Base-by-base conservation (phyloP, 2,797 vertebrate species). In the Tarsius wallacei region DNA sequence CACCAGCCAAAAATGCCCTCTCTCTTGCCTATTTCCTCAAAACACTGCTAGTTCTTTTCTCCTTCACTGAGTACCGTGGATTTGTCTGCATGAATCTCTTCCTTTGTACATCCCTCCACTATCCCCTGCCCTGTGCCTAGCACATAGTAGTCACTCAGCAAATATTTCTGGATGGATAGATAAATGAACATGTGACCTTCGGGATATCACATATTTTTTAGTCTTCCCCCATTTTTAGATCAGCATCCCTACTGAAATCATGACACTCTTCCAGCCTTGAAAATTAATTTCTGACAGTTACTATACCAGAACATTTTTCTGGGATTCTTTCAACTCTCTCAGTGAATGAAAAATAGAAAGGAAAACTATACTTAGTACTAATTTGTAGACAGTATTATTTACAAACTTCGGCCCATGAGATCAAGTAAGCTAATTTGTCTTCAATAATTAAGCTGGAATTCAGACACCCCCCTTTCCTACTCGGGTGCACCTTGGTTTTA, bases 311-410 rank as follows among this genome's bases (percentile, higher is more conserved):
- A 24, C 93, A 24, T 57, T 93, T 88, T 91, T 16, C 36, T 71
- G 76, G 24, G 49, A n/a, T 80, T 80, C n/a, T 77, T 86, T 51
- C 33, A 21, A 2, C 9, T 90, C 36, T 94, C 51, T 19, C 51
- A 61, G 1, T 42, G 77, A 78, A 66, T 28, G 89, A 68, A n/a
- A 94, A 51, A 86, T 16, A 10, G 31, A 16, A 83, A 63, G 19
- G 26, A 47, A n/a, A 80, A 55, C 1, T 68, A 21, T 63, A 59
- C 42, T 93, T 61, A 49, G 71, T 78, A 87, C 24, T 61, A 84
- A 88, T 49, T 73, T 87, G 28, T 90, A 47, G n/a, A 49, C 26
- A 36, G 17, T n/a, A 4, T 31, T 94, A 49, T 97, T 71, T 93
- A 83, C 0, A 49, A 78, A 74, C n/a, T 80, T 26, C 33, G 55